phyloP scores from a whole-genome alignment of 2,888 invertebrate genomes.

The Cantharis flavilabris region DNA sequence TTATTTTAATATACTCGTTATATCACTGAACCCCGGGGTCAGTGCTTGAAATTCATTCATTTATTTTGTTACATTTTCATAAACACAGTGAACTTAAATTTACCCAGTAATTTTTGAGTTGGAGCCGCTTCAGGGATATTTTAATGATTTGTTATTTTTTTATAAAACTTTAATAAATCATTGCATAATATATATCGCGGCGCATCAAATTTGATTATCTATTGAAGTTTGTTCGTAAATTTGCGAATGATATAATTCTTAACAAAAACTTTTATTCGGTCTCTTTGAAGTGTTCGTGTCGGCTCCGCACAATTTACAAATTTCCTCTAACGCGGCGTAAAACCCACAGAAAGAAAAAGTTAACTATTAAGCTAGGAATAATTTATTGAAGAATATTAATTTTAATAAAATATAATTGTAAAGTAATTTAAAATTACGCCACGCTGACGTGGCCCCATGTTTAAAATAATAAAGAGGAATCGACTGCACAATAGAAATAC shows the following conservation, averaged over 20 bases:
- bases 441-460: constrained; percentile 23
- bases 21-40: no score
- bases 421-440: constrained; percentile 2
- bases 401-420: constrained; percentile 1
- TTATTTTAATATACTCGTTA: no score
- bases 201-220: not conserved
- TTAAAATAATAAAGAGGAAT: constrained; percentile 18
- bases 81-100: no score
- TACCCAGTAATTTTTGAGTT: no score
- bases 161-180: no score
- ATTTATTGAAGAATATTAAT: not conserved
- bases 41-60: no score
- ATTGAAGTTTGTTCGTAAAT: not conserved
- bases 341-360: not conserved
- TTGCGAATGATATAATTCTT: not conserved
- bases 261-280: not conserved
- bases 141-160: no score
- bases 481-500: constrained; percentile 20
- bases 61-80: no score
- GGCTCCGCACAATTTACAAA: not conserved
- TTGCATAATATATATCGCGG: not conserved
- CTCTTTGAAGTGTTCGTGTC: not conserved
- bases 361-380: no score
- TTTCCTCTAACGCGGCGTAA: not conserved
- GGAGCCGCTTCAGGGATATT: no score